Percentiles rank a stretch among this genome's conserved stretches.
phyloP scores from a whole-genome alignment of 2,888 invertebrate species.

The Tinea trinotella region DNA sequence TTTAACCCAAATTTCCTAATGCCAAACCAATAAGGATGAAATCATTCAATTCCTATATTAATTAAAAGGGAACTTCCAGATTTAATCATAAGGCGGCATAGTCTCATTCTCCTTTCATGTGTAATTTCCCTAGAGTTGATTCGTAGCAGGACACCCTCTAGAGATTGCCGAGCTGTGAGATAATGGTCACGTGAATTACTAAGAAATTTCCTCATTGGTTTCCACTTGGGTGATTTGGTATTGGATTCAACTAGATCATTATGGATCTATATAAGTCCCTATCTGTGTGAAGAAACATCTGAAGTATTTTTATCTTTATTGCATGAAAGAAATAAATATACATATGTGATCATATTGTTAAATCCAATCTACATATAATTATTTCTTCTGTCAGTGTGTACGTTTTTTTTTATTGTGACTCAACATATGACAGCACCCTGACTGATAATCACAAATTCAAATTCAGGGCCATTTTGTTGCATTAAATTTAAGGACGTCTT shows the following conservation, averaged over 20 bases:
- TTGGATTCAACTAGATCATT: background rate
- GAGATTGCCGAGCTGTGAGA: slow-evolving; percentile 26
- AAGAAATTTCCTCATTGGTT: slow-evolving; percentile 21
- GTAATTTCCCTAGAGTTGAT: slow-evolving; percentile 44
- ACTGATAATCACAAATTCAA: too few relatives aligned
- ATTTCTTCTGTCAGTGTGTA: too few relatives aligned
- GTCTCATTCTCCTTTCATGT: slow-evolving; percentile 36
- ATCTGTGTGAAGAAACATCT: too few relatives aligned
- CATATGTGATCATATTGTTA: too few relatives aligned
- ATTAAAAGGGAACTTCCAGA: slow-evolving; percentile 39
- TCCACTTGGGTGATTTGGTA: background rate
- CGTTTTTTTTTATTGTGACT: too few relatives aligned
- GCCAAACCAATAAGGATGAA: background rate
- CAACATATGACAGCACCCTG: too few relatives aligned
- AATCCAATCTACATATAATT: too few relatives aligned
- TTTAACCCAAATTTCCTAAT: background rate
- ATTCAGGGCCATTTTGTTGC: too few relatives aligned
- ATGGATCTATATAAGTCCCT: too few relatives aligned
- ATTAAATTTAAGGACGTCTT: too few relatives aligned
- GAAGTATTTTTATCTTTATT: too few relatives aligned
- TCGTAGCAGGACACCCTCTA: background rate
- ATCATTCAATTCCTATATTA: slow-evolving; percentile 37
- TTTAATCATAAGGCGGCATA: slow-evolving; percentile 31
- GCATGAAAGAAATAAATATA: too few relatives aligned
- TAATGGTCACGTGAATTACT: slow-evolving; percentile 39